These are phyloP conservation scores for Ivindomyrus marchei DNA, from an alignment of 2,113 vertebrate genomes.

Conservation along the genomic window DNA sequence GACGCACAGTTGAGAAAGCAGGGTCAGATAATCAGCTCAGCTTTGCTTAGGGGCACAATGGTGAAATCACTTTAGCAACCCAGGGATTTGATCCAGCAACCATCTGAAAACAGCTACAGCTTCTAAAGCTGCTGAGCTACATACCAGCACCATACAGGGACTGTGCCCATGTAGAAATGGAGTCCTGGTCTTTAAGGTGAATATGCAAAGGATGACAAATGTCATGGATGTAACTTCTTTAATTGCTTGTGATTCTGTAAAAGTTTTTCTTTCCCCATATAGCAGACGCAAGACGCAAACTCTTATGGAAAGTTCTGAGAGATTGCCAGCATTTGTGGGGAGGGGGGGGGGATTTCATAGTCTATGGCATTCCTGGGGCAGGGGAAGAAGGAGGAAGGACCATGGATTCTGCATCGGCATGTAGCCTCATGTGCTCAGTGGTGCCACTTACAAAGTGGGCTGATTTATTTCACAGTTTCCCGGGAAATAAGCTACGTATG, in stretches of 20 bases:
- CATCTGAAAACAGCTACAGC: neutral
- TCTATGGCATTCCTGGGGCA: constrained; percentile 41
- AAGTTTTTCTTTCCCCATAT: neutral
- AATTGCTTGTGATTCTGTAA: neutral
- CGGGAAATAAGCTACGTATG: neutral
- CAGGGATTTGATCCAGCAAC: neutral
- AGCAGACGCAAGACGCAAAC: neutral
- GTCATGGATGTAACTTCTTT: neutral
- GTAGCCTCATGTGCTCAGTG: neutral
- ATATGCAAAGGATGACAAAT: neutral
- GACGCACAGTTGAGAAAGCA: neutral
- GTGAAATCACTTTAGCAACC: neutral
- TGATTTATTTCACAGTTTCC: neutral
- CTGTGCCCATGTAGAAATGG: neutral
- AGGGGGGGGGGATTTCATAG: neutral
- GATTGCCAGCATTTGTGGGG: constrained; percentile 28
- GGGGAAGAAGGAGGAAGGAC: neutral
- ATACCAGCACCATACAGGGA: neutral
- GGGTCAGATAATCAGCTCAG: neutral
- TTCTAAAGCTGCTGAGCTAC: neutral
- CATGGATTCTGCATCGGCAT: neutral
- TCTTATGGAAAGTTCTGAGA: constrained; percentile 23
- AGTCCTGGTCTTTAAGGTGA: neutral
- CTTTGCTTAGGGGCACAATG: neutral
- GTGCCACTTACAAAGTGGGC: neutral